A percentile compares a stretch with the other conserved stretches of the same genome.
Conservation (phyloP, 2,888 invertebrate species). For the Xestia xanthographa region DNA sequence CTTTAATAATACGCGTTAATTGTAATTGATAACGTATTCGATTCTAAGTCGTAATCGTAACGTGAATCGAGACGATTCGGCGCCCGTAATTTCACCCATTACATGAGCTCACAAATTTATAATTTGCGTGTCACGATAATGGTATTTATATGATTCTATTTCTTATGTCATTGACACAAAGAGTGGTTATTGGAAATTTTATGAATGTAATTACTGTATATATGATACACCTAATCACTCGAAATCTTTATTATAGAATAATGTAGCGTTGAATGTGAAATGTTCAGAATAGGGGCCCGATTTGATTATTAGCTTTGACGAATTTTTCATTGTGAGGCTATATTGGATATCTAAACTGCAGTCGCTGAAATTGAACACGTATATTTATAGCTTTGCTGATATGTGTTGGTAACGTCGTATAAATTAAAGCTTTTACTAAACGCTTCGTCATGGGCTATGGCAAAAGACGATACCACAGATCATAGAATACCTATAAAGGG, state of each 20-base stretch:
- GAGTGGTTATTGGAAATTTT: conserved; percentile 62
- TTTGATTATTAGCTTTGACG: conserved; percentile 75
- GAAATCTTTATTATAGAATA: conserved; percentile 84
- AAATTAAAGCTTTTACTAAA: neutral
- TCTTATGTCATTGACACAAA: conserved; percentile 73
- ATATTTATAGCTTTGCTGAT: neutral
- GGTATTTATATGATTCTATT: conserved; percentile 71
- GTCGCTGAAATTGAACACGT: conserved; percentile 24
- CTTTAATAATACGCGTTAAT: conserved; percentile 83
- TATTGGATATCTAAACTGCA: conserved; percentile 21
- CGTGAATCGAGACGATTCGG: conserved; percentile 83
- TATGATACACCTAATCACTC: conserved; percentile 81
- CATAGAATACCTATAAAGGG: too few species aligned
- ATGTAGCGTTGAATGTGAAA: conserved; percentile 82
- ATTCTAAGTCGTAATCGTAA: conserved; percentile 84
- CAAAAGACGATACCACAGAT: neutral
- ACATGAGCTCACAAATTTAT: conserved; percentile 81
- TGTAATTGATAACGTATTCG: conserved; percentile 85
- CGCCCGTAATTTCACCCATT: conserved; percentile 85
- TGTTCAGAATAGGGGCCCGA: conserved; percentile 74
- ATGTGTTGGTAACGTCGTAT: neutral
- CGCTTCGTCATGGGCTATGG: neutral
- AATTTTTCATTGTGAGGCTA: conserved; percentile 69
- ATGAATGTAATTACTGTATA: conserved; percentile 65
- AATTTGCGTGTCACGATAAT: conserved; percentile 79